Conservation (phyloP, 1,140 invertebrate species). For the Drosophila punjabiensis region DNA sequence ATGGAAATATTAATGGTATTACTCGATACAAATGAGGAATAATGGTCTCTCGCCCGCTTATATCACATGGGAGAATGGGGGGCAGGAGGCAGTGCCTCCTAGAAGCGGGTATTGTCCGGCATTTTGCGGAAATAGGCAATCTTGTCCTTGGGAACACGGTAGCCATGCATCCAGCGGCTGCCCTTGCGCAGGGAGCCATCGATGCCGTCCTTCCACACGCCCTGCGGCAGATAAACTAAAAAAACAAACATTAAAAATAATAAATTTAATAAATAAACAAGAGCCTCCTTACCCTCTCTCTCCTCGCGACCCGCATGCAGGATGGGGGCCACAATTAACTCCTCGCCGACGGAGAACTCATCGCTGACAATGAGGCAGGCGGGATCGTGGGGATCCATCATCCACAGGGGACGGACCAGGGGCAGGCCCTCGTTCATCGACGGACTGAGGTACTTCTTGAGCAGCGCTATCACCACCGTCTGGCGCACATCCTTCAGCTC, state of each 20-base stretch:
- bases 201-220: constrained; percentile 96
- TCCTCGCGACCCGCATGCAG: constrained; percentile 89
- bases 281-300: constrained; percentile 86
- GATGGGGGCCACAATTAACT: constrained; percentile 96
- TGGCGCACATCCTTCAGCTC: constrained; percentile 91
- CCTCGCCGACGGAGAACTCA: constrained; percentile 96
- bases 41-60: constrained; percentile 11
- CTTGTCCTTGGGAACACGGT: constrained; percentile 91
- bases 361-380: constrained; percentile 92
- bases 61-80: constrained; percentile 35
- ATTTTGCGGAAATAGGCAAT: constrained; percentile 94
- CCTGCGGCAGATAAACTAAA: constrained; percentile 93
- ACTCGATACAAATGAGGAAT: constrained; percentile 24
- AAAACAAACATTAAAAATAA: constrained; percentile 43
- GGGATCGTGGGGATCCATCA: constrained; percentile 93
- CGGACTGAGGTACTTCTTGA: constrained; percentile 91
- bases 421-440: constrained; percentile 93
- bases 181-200: constrained; percentile 94
- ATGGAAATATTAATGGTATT: neutral
- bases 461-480: constrained; percentile 90
- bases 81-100: constrained; percentile 71
- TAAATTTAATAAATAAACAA: neutral
- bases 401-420: constrained; percentile 95
- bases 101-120: constrained; percentile 93
- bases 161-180: constrained; percentile 95